Percentiles rank a stretch among this genome's conserved stretches.
These are phyloP conservation scores for Siderastrea siderea DNA, from an alignment of 92 coral and sea anemone genomes.

Conservation along the genomic window DNA sequence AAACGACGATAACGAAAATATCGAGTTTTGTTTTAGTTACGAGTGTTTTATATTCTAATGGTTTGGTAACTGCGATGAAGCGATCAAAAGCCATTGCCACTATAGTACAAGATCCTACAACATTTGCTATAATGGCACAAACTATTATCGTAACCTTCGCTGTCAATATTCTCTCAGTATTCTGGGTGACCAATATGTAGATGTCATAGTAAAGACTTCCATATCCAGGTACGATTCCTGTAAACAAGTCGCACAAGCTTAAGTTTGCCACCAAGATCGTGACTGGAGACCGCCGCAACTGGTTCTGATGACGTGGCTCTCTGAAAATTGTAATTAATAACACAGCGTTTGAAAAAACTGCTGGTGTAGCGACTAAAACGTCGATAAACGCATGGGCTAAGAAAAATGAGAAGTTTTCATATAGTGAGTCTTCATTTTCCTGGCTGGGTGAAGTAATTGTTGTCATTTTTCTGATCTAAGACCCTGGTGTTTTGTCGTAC, in stretches of 20 bases:
- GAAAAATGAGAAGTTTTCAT: neutral
- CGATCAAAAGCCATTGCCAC: slow-evolving; percentile 19
- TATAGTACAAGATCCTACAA: slow-evolving; percentile 2
- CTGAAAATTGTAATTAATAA: neutral
- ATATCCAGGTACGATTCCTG: neutral
- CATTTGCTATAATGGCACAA: neutral
- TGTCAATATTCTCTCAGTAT: neutral
- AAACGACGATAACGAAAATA: neutral
- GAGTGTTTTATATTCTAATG: neutral
- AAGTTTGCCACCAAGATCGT: neutral
- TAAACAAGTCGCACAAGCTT: neutral
- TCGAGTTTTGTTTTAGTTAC: neutral
- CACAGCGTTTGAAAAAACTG: slow-evolving; percentile 1
- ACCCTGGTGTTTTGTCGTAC: too few species aligned
- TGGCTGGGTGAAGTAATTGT: neutral
- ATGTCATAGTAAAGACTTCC: neutral
- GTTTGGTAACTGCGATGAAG: neutral
- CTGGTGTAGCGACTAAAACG: neutral
- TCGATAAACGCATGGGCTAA: neutral
- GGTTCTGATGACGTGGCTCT: neutral
- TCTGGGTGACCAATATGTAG: neutral
- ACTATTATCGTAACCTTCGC: neutral
- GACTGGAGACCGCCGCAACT: neutral
- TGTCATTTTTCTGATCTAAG: neutral
- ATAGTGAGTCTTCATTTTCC: neutral